A percentile compares a stretch with the other conserved stretches of the same genome.
phyloP scores from a whole-genome alignment of 2,888 invertebrate species.

The Pristionchus exspectatus region DNA sequence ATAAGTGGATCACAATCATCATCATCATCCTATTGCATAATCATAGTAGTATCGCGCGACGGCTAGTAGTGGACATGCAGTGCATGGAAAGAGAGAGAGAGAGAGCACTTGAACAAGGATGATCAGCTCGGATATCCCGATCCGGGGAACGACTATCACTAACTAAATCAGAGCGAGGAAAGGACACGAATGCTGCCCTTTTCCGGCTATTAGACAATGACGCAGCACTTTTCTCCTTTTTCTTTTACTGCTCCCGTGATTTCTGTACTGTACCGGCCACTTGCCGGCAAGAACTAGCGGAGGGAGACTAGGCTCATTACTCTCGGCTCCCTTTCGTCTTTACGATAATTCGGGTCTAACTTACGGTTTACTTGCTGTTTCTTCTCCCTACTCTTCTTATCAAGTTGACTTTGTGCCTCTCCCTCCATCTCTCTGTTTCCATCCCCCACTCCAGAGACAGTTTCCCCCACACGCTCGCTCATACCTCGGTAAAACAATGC shows the following conservation, averaged over 20 bases:
- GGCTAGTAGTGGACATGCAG: not conserved
- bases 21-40: constrained; percentile 40
- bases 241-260: not conserved
- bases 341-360: not conserved
- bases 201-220: constrained; percentile 49
- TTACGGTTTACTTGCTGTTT: constrained; percentile 32
- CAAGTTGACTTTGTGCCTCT: constrained; percentile 50
- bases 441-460: constrained; percentile 25
- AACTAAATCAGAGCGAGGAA: constrained; percentile 24
- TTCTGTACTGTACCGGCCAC: not conserved
- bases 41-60: not conserved
- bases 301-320: not conserved
- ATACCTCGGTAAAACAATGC: not conserved
- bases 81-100: not conserved
- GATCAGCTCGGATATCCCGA: constrained; percentile 3
- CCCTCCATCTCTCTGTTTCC: constrained; percentile 30
- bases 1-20: constrained; percentile 47
- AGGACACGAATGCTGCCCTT: constrained; percentile 41
- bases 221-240: not conserved
- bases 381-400: constrained; percentile 45
- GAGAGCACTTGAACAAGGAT: not conserved
- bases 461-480: not conserved
- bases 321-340: not conserved
- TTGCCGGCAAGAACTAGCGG: not conserved
- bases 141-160: not conserved